Evolutionary conservation across 2,888 invertebrate genomes (phyloP), one percentile per base, ranked within the genome.

Genomic region (Acanthacorydalis orientalis): DNA sequence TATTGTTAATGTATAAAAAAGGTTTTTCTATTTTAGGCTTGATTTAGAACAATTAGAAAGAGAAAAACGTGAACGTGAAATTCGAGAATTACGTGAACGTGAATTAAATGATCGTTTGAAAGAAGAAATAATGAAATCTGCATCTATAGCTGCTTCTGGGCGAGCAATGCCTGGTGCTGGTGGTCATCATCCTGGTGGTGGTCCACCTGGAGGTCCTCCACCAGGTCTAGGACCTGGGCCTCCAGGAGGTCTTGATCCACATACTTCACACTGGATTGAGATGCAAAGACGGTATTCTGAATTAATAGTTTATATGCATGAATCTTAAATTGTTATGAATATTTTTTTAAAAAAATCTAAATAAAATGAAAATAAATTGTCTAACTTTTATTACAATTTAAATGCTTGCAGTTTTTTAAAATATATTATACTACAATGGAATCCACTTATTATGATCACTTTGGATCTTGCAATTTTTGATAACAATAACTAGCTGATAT

Each of bases 31-130:
- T 37, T 37, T 12, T 12, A 4, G 70, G 69, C 64, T 78, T 41
- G 78, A 78, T 56, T 61, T 78, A 39, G 81, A 82, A 57, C 78
- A 81, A 55, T 64, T 81, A 31, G 81, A 81, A 55, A 62, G 81
- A 44, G 81, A 81, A 62, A 77, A 80, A 58, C 67, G 84, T 49
- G 83, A 84, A 60, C 64, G 83, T 48, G 85, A 86, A 62, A 84
- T 85, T 53, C 68, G 84, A 43, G 88, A 88, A 59, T 65, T 85
- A 45, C 68, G 84, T 15, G 86, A 85, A 62, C 68, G 85, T 53
- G 89, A 89, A 62, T 69, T 88, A 53, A 83, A 83, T 60, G 88
- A 88, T 59, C 73, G 89, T 53, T 72, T 92, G 53, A 90, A 92
- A 68, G 91, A 91, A 60, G 93, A 90, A 63, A 73, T 90, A 53